These are phyloP conservation scores for Armadillidium nasatum DNA, from an alignment of 1,140 invertebrate species.

Conservation along the genomic window DNA sequence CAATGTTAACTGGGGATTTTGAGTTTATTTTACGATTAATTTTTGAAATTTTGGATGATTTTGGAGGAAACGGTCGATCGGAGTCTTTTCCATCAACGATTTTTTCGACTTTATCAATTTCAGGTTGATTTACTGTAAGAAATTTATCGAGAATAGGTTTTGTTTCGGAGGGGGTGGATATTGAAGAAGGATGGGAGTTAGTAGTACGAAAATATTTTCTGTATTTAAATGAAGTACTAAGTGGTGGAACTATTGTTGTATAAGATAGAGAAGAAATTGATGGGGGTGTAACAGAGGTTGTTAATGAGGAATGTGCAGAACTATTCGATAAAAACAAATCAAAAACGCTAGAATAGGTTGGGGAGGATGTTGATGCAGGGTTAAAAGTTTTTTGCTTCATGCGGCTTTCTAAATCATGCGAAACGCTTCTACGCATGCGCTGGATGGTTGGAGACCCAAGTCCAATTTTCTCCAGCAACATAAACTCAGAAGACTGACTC, in stretches of 20 bases:
- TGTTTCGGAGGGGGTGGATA: neutral
- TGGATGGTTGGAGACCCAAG: conserved; percentile 17
- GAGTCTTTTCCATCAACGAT: neutral
- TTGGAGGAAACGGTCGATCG: neutral
- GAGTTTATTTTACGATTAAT: neutral
- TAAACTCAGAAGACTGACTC: conserved; percentile 1
- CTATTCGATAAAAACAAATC: too few species aligned
- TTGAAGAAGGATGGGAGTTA: too few species aligned
- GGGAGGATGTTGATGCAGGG: conserved; percentile 34
- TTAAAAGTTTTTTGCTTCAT: neutral
- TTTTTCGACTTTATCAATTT: neutral
- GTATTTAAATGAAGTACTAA: too few species aligned
- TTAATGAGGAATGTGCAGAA: too few species aligned
- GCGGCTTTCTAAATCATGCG: conserved; percentile 26
- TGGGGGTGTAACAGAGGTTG: too few species aligned
- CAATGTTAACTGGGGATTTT: neutral
- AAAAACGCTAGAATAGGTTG: neutral
- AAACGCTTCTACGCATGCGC: conserved; percentile 41
- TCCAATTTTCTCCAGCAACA: conserved; percentile 20
- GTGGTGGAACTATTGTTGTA: too few species aligned
- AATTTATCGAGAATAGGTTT: neutral
- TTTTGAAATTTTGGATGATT: neutral
- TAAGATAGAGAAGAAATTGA: too few species aligned
- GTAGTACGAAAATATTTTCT: too few species aligned
- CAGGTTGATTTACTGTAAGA: neutral